Evolutionary conservation across 1,140 invertebrate species (phyloP).

Genomic region (Delia radicum): DNA sequence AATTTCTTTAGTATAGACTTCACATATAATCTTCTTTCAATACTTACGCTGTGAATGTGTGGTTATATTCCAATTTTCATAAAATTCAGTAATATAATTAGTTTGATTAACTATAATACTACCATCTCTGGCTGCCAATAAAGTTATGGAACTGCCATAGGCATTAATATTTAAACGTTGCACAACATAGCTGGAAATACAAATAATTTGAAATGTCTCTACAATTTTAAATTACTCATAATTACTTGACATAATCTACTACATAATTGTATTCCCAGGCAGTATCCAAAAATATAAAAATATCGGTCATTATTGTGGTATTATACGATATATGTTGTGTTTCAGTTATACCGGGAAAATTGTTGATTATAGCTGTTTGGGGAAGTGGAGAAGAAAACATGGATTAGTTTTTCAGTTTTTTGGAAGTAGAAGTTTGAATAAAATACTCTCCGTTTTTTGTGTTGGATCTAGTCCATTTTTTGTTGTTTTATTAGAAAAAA

Average conservation of each 20-base stretch:
- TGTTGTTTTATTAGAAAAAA: slow-evolving; percentile 3
- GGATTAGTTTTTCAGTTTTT: not conserved
- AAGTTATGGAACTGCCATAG: slow-evolving; percentile 66
- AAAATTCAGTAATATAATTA: slow-evolving; percentile 60
- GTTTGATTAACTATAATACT: slow-evolving; percentile 63
- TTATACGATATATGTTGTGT: slow-evolving; percentile 46
- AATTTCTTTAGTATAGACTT: too few species aligned
- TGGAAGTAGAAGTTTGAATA: not conserved
- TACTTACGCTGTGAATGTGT: slow-evolving; percentile 60
- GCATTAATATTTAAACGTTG: slow-evolving; percentile 67
- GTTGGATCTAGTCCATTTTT: not conserved
- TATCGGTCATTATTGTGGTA: slow-evolving; percentile 59
- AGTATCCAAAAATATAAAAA: slow-evolving; percentile 68
- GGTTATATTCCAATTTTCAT: slow-evolving; percentile 58
- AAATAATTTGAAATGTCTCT: not conserved
- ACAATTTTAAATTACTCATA: slow-evolving; percentile 26
- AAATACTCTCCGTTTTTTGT: not conserved
- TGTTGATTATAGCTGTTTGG: not conserved
- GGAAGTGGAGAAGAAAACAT: not conserved
- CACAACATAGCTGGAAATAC: slow-evolving; percentile 59
- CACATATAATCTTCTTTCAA: too few species aligned
- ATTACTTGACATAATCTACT: slow-evolving; percentile 63
- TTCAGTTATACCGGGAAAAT: not conserved
- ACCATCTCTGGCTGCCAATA: slow-evolving; percentile 66
- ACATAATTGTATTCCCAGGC: slow-evolving; percentile 63